Base-by-base conservation (phyloP, 1,140 invertebrate genomes). In the Papilio helenus region DNA sequence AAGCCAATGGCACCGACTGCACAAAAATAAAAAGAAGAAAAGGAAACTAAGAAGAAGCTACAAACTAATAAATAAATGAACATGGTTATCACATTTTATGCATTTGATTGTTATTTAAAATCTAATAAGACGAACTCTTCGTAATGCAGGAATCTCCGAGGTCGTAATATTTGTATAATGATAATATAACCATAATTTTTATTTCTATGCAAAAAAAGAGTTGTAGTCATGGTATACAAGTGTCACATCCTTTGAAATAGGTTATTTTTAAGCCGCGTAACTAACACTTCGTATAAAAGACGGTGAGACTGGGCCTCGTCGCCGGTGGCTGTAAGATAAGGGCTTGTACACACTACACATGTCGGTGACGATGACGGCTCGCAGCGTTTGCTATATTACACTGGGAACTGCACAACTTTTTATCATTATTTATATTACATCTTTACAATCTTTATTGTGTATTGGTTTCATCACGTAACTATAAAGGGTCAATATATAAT, bases 321-420 rank as follows among this genome's bases (percentile, higher is more conserved):
- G 51, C 26, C 44, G 76, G 55, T 68, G 76, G 77, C 76, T 72
- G 12, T 16, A 72, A 85, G 80, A 87, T 85, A 85, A 85, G 78
- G 80, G 65, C 58, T 71, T 68, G 55, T 78, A 76, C 80, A 82
- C 85, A 85, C 76, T 80, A 82, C 85, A 85, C 76, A 82, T 85
- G 85, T 76, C 72, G 80, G 44, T 72, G 58, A 72, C 79, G 79
- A 80, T 83, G 76, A 77, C 76, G 76, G 55, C 51, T 65, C 34
- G 23, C 76, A 77, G 76, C 34, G 20, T 65, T 42, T 65, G 58
- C 51, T 34, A 65, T 65, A 34, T 34, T 76, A 65, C 34, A 79
- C 61, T 81, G 80, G 79, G 82, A 83, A 77, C 58, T 77, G 55
- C 51, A 65, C 61, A 42, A 77, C 51, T 65, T 77, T 77, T 77